Evolutionary conservation across 2,113 vertebrate species (phyloP).

Genomic region (Probosciger aterrimus): DNA sequence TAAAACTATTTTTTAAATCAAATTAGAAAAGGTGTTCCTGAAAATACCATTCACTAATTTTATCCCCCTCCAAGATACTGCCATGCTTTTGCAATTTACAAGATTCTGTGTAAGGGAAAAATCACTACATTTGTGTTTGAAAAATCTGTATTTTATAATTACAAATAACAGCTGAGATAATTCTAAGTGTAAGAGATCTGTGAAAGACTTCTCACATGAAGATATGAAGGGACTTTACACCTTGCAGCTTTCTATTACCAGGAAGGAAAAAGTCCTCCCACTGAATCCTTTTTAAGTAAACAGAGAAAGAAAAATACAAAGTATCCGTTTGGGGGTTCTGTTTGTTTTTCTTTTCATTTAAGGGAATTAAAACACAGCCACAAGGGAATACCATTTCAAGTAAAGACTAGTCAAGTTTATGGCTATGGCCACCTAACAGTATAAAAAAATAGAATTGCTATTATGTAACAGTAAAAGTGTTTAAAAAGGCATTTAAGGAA

Average conservation of each 20-base stretch:
- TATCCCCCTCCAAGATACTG: background rate
- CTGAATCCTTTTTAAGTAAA: background rate
- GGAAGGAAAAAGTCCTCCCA: background rate
- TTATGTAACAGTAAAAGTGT: background rate
- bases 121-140: background rate
- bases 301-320: background rate
- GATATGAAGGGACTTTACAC: background rate
- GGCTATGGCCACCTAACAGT: background rate
- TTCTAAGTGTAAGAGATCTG: background rate
- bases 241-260: background rate
- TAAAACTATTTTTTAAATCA: background rate
- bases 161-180: background rate
- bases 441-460: background rate
- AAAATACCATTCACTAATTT: background rate
- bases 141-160: background rate
- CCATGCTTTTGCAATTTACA: background rate
- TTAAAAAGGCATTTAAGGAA: background rate
- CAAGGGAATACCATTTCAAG: background rate
- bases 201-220: background rate
- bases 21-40: background rate
- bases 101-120: background rate
- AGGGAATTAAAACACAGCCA: background rate
- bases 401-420: background rate
- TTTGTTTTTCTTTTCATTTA: background rate
- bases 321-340: background rate